A percentile compares a stretch with the other conserved stretches of the same genome.
phyloP scores from a whole-genome alignment of 2,113 vertebrate species.

The Polypterus senegalus region DNA sequence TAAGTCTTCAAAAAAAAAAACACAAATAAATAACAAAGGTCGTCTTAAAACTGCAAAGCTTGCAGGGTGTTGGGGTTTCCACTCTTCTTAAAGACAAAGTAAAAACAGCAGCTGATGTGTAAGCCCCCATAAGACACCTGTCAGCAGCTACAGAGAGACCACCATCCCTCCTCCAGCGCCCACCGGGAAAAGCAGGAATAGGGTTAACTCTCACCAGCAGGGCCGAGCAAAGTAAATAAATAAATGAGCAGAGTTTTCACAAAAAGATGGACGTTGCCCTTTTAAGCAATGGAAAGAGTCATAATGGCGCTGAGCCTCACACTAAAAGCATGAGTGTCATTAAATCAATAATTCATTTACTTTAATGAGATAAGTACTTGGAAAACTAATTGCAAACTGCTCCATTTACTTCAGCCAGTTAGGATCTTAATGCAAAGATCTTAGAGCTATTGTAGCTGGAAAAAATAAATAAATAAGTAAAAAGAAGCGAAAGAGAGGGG shows the following conservation, averaged over 20 bases:
- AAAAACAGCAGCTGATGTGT: no score
- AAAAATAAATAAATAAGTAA: constrained; percentile 26
- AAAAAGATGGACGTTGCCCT: constrained; percentile 38
- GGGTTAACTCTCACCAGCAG: no score
- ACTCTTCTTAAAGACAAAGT: no score
- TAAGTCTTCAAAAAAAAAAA: no score
- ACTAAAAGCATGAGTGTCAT: constrained; percentile 86
- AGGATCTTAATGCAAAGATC: constrained; percentile 64
- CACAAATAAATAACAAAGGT: no score
- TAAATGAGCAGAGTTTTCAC: constrained; percentile 9
- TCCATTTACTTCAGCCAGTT: constrained; percentile 74
- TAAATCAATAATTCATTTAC: constrained; percentile 98
- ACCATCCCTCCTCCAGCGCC: no score
- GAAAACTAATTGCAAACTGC: constrained; percentile 89
- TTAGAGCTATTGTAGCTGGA: constrained; percentile 41
- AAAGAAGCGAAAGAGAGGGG: background rate
- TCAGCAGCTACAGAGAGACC: no score
- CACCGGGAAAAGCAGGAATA: no score
- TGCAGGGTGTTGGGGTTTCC: no score
- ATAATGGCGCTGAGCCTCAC: constrained; percentile 64
- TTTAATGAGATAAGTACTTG: constrained; percentile 97
- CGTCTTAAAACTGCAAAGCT: no score
- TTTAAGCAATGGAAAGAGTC: constrained; percentile 45
- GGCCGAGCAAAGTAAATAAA: no score
- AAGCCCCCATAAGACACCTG: no score